These are phyloP conservation scores for Osmerus eperlanus DNA, from an alignment of 2,113 vertebrate species.

Conservation along the genomic window DNA sequence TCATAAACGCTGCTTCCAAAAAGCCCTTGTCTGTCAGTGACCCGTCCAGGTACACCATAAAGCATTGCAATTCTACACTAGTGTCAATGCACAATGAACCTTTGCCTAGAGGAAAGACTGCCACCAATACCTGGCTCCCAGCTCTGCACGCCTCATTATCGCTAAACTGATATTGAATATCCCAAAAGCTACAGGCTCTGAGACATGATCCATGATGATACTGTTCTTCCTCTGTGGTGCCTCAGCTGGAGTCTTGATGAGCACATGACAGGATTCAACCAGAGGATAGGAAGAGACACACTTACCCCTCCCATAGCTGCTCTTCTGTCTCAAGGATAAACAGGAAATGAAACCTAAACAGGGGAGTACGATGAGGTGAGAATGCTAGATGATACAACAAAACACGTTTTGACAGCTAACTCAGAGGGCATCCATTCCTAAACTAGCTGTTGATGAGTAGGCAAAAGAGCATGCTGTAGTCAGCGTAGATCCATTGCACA, in stretches of 20 bases:
- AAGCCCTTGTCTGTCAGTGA: not conserved
- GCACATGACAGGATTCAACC: conserved; percentile 14
- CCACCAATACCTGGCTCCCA: conserved; percentile 15
- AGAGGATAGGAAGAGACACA: conserved; percentile 3
- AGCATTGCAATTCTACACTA: conserved; percentile 46
- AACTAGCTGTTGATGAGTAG: not conserved
- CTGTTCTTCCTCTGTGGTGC: not conserved
- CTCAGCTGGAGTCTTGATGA: not conserved
- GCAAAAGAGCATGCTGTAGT: no score
- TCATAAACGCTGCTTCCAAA: not conserved
- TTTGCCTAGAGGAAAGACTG: not conserved
- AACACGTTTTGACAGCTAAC: not conserved
- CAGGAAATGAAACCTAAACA: conserved; percentile 46
- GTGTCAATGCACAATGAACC: no score
- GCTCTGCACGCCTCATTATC: conserved; percentile 25
- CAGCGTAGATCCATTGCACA: no score
- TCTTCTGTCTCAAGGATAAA: conserved; percentile 43
- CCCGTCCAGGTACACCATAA: not conserved
- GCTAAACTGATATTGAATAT: no score
- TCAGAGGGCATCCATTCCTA: not conserved
- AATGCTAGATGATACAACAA: not conserved
- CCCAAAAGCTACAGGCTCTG: not conserved
- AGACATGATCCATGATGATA: conserved; percentile 11
- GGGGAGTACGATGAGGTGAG: conserved; percentile 19
- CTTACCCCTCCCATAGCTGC: conserved; percentile 63